Evolutionary conservation across 1,140 invertebrate genomes (phyloP).

Genomic region (Musca vetustissima): DNA sequence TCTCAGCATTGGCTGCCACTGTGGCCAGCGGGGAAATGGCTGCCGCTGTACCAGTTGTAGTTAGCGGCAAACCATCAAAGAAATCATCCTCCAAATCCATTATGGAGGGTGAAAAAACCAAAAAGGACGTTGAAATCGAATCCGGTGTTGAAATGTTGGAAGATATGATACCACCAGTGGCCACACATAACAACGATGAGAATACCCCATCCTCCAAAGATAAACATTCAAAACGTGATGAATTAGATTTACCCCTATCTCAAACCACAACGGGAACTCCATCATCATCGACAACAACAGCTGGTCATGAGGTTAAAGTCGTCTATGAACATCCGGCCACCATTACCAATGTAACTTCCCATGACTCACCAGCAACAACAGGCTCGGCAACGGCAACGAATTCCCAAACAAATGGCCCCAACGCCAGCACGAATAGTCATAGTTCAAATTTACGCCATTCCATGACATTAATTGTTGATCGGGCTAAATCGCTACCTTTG

Average conservation of each 20-base stretch:
- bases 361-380: background rate
- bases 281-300: no score
- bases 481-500: conserved; percentile 30
- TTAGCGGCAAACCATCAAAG: conserved; percentile 26
- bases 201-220: background rate
- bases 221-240: conserved; percentile 10
- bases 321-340: background rate
- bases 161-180: conserved; percentile 39
- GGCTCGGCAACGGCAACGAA: background rate
- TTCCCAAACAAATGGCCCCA: background rate
- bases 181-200: background rate
- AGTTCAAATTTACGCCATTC: no score
- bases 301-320: background rate
- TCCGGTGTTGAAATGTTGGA: conserved; percentile 51
- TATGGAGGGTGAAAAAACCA: conserved; percentile 44
- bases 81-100: conserved; percentile 38
- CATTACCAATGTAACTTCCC: background rate
- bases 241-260: conserved; percentile 8
- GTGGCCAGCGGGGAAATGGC: conserved; percentile 18
- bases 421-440: no score
- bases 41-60: conserved; percentile 1
- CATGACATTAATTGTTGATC: background rate
- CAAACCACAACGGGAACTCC: no score
- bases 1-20: background rate
- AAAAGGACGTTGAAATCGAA: conserved; percentile 52